Evolutionary conservation across 64 coral and sea anemone genomes (phyloP).

Genomic region (Montipora capricornis): DNA sequence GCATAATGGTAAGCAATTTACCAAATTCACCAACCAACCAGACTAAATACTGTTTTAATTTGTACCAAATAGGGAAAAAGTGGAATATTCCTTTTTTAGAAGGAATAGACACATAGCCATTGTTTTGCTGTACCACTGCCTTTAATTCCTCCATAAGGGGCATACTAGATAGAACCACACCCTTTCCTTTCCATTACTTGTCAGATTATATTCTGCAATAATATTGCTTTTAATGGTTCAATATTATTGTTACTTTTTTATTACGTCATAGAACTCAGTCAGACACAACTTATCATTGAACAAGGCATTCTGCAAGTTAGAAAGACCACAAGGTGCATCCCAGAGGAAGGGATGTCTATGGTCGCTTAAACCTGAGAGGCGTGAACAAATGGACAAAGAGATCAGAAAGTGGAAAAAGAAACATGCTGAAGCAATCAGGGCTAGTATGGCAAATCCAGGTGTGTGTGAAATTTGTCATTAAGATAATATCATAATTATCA

Average conservation of each 20-base stretch:
- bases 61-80: too few species aligned
- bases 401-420: slow-evolving; percentile 99
- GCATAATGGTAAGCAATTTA: too few species aligned
- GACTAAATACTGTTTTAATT: too few species aligned
- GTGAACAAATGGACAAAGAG: slow-evolving; percentile 98
- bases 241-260: not conserved
- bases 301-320: slow-evolving; percentile 99
- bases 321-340: slow-evolving; percentile 97
- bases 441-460: slow-evolving; percentile 99
- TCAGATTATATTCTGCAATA: too few species aligned
- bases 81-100: too few species aligned
- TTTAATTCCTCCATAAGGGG: too few species aligned
- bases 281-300: slow-evolving; percentile 97
- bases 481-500: too few species aligned
- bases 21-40: too few species aligned
- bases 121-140: too few species aligned
- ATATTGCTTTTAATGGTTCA: not conserved
- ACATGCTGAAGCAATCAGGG: slow-evolving; percentile 94
- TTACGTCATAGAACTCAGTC: slow-evolving; percentile 88
- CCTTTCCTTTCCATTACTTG: too few species aligned
- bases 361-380: slow-evolving; percentile 93
- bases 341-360: slow-evolving; percentile 99
- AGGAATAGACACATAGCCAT: too few species aligned
- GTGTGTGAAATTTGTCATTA: not conserved
- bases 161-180: too few species aligned